A percentile compares a stretch with the other conserved stretches of the same genome.
Evolutionary conservation across 1,140 invertebrate species (phyloP).

Genomic region (Pygmarrhopalites habei): DNA sequence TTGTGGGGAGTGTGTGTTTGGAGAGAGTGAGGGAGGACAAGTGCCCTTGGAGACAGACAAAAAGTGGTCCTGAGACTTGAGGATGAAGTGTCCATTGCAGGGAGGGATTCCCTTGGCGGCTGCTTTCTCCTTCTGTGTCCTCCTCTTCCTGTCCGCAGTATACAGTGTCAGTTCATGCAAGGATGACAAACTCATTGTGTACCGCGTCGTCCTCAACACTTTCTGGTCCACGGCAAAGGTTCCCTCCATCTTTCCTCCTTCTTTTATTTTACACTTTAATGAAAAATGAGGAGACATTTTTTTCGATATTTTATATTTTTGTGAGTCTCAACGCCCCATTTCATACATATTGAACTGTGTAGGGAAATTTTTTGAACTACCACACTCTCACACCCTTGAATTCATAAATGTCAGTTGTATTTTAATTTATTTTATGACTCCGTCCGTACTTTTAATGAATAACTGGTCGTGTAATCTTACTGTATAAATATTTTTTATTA

Average conservation of each 20-base stretch:
- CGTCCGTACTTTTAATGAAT: too few species aligned
- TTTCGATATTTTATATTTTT: too few species aligned
- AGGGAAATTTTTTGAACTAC: too few species aligned
- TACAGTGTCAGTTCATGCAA: conserved; percentile 28
- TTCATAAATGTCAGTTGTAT: too few species aligned
- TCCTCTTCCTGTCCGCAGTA: conserved; percentile 1
- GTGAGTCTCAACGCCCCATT: too few species aligned
- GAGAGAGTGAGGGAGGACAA: not conserved
- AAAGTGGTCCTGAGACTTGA: not conserved
- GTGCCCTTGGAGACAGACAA: not conserved
- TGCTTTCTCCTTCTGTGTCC: not conserved
- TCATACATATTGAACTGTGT: too few species aligned
- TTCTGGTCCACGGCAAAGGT: conserved; percentile 82
- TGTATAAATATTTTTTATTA: not conserved
- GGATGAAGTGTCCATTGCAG: not conserved
- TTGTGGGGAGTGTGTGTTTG: not conserved
- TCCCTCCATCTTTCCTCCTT: too few species aligned
- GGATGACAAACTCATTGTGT: conserved; percentile 67
- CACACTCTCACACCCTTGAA: too few species aligned
- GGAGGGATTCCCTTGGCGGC: not conserved
- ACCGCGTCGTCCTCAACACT: conserved; percentile 74
- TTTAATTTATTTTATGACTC: too few species aligned
- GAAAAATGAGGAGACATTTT: too few species aligned
- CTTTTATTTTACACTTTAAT: too few species aligned
- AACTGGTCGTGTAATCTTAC: too few species aligned